Evolutionary conservation across 2,888 invertebrate genomes (phyloP).

Genomic region (Drosophila niveifrons): DNA sequence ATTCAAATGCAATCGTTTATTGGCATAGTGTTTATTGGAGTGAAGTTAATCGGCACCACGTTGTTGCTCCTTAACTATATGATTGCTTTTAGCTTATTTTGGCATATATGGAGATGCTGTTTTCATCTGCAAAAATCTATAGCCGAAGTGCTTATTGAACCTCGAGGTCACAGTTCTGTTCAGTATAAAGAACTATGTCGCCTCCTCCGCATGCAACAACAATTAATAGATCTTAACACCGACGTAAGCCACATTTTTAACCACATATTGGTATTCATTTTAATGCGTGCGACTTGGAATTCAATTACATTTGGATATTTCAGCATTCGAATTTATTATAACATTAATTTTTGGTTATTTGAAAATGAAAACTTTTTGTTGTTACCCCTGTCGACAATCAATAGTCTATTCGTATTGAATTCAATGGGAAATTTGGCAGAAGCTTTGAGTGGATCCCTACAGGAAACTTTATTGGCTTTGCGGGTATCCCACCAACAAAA

Average conservation of each 20-base stretch:
- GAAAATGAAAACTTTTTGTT: too few species aligned
- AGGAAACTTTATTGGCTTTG: not conserved
- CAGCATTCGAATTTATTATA: not conserved
- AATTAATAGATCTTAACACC: not conserved
- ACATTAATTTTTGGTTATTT: too few species aligned
- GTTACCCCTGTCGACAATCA: too few species aligned
- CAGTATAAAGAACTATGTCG: not conserved
- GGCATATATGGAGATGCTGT: not conserved
- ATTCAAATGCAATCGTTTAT: not conserved
- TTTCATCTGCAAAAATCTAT: not conserved
- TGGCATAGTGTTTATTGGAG: not conserved
- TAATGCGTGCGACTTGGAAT: not conserved
- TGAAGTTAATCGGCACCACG: not conserved
- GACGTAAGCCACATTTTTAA: not conserved
- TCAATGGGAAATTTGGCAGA: not conserved
- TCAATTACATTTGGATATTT: conserved; percentile 1
- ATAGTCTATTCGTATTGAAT: not conserved
- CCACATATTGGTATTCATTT: conserved; percentile 2
- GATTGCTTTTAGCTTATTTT: not conserved
- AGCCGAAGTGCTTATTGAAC: not conserved
- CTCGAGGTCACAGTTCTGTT: not conserved
- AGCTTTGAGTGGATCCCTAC: not conserved
- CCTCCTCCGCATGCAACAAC: conserved; percentile 2
- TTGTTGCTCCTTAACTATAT: not conserved
- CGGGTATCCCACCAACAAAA: not conserved